These are phyloP conservation scores for Lacerta bilineata DNA, from an alignment of 2,797 vertebrate genomes.

Conservation along the genomic window DNA sequence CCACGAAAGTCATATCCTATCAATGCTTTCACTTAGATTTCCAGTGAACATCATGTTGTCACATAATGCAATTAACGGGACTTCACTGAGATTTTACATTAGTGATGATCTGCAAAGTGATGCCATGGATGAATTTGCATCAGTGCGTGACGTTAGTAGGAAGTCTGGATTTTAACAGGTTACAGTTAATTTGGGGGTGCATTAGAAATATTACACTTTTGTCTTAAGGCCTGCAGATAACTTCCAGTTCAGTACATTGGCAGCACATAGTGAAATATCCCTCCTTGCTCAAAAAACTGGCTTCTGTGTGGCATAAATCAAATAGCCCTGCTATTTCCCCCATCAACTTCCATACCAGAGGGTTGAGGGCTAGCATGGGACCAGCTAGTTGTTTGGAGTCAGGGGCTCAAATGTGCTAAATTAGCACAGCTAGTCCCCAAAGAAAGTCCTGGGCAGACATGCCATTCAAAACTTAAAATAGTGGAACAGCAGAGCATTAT, in stretches of 20 bases:
- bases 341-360: not conserved
- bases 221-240: not conserved
- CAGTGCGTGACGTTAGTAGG: not conserved
- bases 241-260: not conserved
- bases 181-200: not conserved
- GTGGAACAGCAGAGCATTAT: not conserved
- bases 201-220: not conserved
- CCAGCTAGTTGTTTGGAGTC: not conserved
- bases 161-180: not conserved
- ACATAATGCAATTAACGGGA: conserved; percentile 16
- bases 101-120: conserved; percentile 36
- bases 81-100: not conserved
- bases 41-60: conserved; percentile 6
- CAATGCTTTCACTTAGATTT: conserved; percentile 12
- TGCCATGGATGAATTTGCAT: not conserved
- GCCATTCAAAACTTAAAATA: not conserved
- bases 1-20: not conserved
- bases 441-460: not conserved
- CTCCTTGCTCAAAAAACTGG: not conserved
- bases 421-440: not conserved
- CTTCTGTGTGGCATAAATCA: not conserved
- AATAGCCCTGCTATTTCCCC: not conserved
- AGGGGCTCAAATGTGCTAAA: not conserved
- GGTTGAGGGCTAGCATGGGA: not conserved
- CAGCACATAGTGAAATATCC: not conserved